phyloP scores from a whole-genome alignment of 2,113 vertebrate genomes.

The Pituophis catenifer region DNA sequence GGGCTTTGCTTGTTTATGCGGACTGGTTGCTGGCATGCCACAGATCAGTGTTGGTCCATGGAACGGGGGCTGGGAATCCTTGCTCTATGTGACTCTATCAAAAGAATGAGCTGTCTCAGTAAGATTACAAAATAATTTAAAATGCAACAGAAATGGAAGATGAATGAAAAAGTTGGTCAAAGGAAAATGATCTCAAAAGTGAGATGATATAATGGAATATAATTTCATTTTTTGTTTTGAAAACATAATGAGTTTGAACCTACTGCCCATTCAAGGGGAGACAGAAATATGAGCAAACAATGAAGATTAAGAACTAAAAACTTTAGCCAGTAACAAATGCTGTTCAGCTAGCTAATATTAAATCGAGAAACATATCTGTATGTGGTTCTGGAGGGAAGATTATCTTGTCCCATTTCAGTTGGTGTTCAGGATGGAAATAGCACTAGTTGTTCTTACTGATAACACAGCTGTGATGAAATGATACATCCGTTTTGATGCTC shows the following conservation, averaged over 20 bases:
- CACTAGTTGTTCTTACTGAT: background rate
- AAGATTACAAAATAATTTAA: constrained; percentile 33
- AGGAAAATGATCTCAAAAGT: background rate
- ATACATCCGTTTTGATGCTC: background rate
- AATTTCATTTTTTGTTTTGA: constrained; percentile 16
- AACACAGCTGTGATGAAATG: background rate
- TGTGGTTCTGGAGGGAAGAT: background rate
- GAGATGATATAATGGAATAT: background rate
- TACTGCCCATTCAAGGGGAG: background rate
- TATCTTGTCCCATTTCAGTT: background rate
- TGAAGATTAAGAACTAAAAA: background rate
- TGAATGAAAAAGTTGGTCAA: background rate
- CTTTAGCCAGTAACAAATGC: background rate
- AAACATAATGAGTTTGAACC: background rate
- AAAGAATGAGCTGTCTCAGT: background rate
- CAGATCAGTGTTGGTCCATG: too few relatives aligned
- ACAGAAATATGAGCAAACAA: constrained; percentile 1
- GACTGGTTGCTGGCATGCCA: too few relatives aligned
- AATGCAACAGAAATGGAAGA: background rate
- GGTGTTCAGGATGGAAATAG: background rate
- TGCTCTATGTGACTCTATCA: background rate
- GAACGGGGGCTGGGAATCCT: background rate
- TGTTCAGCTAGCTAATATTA: background rate
- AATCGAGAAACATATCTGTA: background rate
- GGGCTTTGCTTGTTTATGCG: too few relatives aligned